Evolutionary conservation across 2,113 vertebrate genomes (phyloP).

Genomic region (Bubo bubo): DNA sequence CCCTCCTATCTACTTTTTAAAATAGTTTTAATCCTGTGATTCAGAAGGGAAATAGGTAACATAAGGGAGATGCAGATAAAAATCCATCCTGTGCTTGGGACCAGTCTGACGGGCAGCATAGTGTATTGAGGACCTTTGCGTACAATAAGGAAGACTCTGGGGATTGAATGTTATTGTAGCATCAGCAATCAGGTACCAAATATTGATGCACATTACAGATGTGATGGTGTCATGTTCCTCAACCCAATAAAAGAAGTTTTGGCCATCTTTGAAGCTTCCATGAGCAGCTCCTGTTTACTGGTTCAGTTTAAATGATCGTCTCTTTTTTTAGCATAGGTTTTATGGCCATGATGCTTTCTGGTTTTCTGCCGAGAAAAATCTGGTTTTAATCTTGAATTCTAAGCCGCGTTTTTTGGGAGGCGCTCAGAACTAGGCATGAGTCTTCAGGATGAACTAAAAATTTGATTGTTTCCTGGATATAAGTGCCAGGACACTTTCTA

Average conservation of each 20-base stretch:
- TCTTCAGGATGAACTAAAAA: not conserved
- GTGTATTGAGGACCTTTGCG: not conserved
- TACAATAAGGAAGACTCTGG: not conserved
- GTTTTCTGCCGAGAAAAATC: not conserved
- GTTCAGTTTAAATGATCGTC: not conserved
- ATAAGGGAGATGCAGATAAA: not conserved
- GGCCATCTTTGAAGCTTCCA: not conserved
- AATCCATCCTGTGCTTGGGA: not conserved
- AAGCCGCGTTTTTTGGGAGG: not conserved
- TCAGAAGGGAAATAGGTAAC: not conserved
- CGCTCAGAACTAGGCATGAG: not conserved
- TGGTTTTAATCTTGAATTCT: conserved; percentile 11
- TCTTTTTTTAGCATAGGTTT: not conserved
- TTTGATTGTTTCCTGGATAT: not conserved
- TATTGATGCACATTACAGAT: accelerated
- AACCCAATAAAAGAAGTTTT: not conserved
- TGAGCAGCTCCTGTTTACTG: not conserved
- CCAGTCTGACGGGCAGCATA: not conserved
- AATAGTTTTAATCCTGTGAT: not conserved
- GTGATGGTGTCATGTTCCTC: not conserved
- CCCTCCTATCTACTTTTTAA: not conserved
- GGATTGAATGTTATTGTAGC: not conserved
- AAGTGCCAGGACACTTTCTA: not conserved
- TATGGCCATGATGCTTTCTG: not conserved
- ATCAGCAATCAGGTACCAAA: not conserved